Percentiles rank a stretch among this genome's conserved stretches.
Evolutionary conservation across 2,113 vertebrate species (phyloP).

Genomic region (Chrysochloris asiatica): DNA sequence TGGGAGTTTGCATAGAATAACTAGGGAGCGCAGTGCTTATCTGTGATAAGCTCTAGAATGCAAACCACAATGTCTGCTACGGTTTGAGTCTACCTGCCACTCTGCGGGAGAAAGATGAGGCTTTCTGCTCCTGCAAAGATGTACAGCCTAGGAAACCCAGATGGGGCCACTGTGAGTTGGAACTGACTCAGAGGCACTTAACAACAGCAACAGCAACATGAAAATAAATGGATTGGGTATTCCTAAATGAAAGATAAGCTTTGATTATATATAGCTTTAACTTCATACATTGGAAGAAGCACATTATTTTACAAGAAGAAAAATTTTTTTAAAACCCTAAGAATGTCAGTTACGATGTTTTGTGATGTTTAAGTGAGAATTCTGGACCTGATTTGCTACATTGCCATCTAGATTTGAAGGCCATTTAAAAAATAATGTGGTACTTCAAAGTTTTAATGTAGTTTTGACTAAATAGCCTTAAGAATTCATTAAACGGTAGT

Average conservation of each 20-base stretch:
- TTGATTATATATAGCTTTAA: not conserved
- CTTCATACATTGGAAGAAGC: not conserved
- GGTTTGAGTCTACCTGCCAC: no score
- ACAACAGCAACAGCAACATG: no score
- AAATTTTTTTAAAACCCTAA: slow-evolving; percentile 15
- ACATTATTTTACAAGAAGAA: slow-evolving; percentile 20
- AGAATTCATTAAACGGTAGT: not conserved
- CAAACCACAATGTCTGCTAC: no score
- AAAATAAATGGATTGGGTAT: not conserved
- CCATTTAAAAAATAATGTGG: not conserved
- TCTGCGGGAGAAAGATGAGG: no score
- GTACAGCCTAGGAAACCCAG: no score
- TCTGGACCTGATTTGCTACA: not conserved
- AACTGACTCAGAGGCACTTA: no score
- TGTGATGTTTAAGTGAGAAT: slow-evolving; percentile 4
- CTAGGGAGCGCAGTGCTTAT: not conserved
- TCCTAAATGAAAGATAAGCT: not conserved
- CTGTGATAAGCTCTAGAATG: no score
- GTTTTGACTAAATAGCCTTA: slow-evolving; percentile 35
- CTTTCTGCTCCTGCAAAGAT: no score
- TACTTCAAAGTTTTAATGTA: not conserved
- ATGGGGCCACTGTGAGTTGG: no score
- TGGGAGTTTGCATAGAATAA: not conserved
- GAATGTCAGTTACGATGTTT: slow-evolving; percentile 1
- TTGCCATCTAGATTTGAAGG: not conserved